phyloP scores from a whole-genome alignment of 2,797 vertebrate species.

The Pseudochaenichthys georgianus region DNA sequence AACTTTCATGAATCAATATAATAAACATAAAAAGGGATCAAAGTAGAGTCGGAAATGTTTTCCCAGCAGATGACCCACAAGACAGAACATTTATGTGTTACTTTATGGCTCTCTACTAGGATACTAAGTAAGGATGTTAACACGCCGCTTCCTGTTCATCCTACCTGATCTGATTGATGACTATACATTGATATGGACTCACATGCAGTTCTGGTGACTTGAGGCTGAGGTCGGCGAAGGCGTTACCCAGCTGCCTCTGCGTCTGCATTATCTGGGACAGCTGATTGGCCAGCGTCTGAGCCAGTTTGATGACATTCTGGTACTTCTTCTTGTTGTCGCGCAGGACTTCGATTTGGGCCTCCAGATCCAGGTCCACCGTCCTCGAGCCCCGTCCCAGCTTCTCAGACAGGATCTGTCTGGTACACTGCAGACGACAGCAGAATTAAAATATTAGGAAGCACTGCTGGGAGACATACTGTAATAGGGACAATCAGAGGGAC shows the following conservation, averaged over 20 bases:
- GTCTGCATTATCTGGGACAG: conserved; percentile 97
- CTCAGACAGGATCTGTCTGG: conserved; percentile 97
- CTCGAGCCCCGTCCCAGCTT: conserved; percentile 96
- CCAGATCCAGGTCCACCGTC: conserved; percentile 97
- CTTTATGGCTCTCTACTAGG: neutral
- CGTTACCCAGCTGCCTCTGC: conserved; percentile 96
- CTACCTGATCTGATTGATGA: neutral
- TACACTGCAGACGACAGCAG: conserved; percentile 86
- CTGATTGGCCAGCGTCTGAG: conserved; percentile 92
- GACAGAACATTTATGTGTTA: neutral
- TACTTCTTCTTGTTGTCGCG: conserved; percentile 98
- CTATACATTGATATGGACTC: conserved; percentile 70
- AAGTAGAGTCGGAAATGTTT: neutral
- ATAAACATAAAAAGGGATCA: neutral
- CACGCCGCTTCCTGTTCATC: neutral
- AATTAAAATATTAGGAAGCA: neutral
- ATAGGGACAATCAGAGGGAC: neutral
- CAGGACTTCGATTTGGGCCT: conserved; percentile 96
- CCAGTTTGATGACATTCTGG: conserved; percentile 93
- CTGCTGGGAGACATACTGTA: neutral
- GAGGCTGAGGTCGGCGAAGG: conserved; percentile 97
- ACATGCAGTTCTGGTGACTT: conserved; percentile 98
- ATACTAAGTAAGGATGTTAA: neutral
- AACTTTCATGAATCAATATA: conserved; percentile 5
- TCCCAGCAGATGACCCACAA: neutral